Conservation (phyloP, 2,888 invertebrate species). For the Psylliodes chrysocephalus region DNA sequence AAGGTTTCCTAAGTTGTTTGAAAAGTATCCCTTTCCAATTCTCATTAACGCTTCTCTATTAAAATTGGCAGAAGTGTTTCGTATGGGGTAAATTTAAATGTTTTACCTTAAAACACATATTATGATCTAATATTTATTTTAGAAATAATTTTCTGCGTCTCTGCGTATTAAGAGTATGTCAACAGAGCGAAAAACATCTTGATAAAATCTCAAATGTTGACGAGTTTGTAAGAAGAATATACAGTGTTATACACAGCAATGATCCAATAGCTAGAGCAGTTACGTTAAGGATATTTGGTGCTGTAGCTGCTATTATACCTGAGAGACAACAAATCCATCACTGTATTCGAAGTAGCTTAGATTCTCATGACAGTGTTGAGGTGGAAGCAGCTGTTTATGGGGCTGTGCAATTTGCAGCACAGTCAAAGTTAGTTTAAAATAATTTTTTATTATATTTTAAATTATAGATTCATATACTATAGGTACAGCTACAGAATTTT, state of each 20-base stretch:
- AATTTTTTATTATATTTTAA: too few species aligned
- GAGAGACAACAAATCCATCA: conserved; percentile 96
- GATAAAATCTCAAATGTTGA: conserved; percentile 96
- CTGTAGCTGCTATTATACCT: conserved; percentile 91
- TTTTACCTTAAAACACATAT: not conserved
- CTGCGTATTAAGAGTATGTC: conserved; percentile 92
- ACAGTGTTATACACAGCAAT: conserved; percentile 95
- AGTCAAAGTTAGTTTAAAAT: conserved; percentile 77
- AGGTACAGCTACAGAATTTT: too few species aligned
- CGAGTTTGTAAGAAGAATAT: conserved; percentile 90
- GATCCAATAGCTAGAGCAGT: conserved; percentile 95
- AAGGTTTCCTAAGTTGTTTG: conserved; percentile 91
- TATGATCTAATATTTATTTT: conserved; percentile 45
- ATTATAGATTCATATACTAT: too few species aligned
- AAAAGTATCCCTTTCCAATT: conserved; percentile 98
- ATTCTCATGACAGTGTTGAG: conserved; percentile 95
- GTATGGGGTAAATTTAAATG: conserved; percentile 70
- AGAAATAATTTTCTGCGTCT: conserved; percentile 91
- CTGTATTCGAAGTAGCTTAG: conserved; percentile 88
- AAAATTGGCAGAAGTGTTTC: conserved; percentile 94
- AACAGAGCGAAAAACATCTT: conserved; percentile 94
- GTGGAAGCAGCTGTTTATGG: conserved; percentile 97
- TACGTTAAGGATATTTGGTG: conserved; percentile 88
- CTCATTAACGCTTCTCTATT: conserved; percentile 95
- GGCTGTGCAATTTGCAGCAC: conserved; percentile 92